Evolutionary conservation across 2,888 invertebrate species (phyloP).

Genomic region (Julus scanicus): DNA sequence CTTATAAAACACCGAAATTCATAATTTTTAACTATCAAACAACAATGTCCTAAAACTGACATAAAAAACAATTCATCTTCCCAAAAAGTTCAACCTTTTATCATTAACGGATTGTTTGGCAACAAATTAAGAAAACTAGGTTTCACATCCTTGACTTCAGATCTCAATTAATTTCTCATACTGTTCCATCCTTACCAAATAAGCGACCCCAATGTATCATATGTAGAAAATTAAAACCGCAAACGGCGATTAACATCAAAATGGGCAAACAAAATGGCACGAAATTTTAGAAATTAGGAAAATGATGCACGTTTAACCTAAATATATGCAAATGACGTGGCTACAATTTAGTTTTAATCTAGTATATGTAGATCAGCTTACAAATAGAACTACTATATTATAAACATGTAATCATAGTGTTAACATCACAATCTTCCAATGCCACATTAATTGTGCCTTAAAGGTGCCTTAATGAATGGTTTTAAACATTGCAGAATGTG

Average conservation of each 20-base stretch:
- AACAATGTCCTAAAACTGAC: too few species aligned
- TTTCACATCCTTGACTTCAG: background rate
- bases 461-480: background rate
- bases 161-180: background rate
- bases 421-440: background rate
- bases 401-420: background rate
- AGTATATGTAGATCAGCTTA: background rate
- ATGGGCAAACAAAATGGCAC: background rate
- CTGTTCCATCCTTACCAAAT: background rate
- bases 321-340: background rate
- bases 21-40: background rate
- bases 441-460: background rate
- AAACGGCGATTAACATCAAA: background rate
- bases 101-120: background rate
- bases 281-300: conserved; percentile 16
- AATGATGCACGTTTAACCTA: conserved; percentile 27
- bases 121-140: background rate
- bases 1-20: background rate
- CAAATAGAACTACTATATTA: background rate
- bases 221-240: conserved; percentile 2
- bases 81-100: background rate
- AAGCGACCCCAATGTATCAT: background rate
- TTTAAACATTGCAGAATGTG: background rate
- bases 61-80: background rate
- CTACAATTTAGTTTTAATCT: background rate